Evolutionary conservation across 2,888 invertebrate species (phyloP).

Genomic region (Calliphora vomitoria): DNA sequence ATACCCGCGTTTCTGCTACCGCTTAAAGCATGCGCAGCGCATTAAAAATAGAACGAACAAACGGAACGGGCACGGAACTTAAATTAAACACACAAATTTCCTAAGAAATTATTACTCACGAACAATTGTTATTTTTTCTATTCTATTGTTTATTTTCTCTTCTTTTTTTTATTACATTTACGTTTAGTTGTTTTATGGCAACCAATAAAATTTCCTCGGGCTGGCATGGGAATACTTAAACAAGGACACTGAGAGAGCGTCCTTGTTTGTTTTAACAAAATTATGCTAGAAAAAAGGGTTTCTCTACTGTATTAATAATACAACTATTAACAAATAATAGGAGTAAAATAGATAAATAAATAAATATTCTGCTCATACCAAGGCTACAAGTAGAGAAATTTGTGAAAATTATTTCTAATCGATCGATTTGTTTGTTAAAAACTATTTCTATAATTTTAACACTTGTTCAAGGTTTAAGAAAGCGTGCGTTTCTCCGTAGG

Average conservation of each 20-base stretch:
- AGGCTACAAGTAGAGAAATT: slow-evolving; percentile 23
- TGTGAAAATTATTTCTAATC: slow-evolving; percentile 55
- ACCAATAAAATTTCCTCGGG: slow-evolving; percentile 57
- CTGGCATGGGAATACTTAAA: slow-evolving; percentile 2
- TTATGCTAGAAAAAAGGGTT: slow-evolving; percentile 45
- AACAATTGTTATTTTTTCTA: slow-evolving; percentile 39
- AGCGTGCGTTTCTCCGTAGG: slow-evolving; percentile 27
- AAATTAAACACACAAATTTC: slow-evolving; percentile 45
- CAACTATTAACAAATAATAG: slow-evolving; percentile 28
- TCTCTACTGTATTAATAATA: neutral
- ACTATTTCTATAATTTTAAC: slow-evolving; percentile 49
- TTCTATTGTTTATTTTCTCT: slow-evolving; percentile 12
- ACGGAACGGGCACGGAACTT: slow-evolving; percentile 33
- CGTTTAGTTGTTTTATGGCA: slow-evolving; percentile 59
- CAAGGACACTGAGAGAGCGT: slow-evolving; percentile 15
- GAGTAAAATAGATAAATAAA: slow-evolving; percentile 30
- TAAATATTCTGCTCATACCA: slow-evolving; percentile 53
- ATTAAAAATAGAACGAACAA: slow-evolving; percentile 66
- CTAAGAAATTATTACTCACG: slow-evolving; percentile 59
- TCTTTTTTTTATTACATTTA: slow-evolving; percentile 10
- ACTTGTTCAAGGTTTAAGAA: slow-evolving; percentile 68
- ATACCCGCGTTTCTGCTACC: slow-evolving; percentile 44
- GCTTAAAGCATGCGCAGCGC: slow-evolving; percentile 53
- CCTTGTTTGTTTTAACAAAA: slow-evolving; percentile 15
- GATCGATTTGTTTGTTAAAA: slow-evolving; percentile 28